These are phyloP conservation scores for Romanogobio albipinnatus DNA, from an alignment of 2,113 vertebrate genomes.

Conservation along the genomic window DNA sequence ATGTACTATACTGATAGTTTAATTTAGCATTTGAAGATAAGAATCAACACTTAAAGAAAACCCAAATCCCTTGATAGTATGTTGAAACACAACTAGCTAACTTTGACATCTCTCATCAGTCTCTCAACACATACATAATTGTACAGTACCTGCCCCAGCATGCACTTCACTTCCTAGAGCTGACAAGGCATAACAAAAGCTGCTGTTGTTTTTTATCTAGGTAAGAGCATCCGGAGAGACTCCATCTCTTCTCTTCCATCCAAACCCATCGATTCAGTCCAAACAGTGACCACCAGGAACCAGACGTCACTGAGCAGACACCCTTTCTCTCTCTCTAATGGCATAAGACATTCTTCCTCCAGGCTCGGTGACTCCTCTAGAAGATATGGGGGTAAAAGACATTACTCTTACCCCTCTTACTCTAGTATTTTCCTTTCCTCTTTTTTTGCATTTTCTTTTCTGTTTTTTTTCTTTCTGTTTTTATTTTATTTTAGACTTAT, in stretches of 20 bases:
- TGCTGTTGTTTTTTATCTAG: conserved; percentile 70
- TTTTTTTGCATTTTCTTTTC: background rate
- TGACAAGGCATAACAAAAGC: conserved; percentile 48
- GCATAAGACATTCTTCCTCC: conserved; percentile 64
- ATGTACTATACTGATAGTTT: too few relatives aligned
- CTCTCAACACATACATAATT: background rate
- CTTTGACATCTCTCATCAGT: background rate
- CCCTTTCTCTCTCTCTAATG: conserved; percentile 60
- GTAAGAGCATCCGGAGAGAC: conserved; percentile 62
- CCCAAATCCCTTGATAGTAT: too few relatives aligned
- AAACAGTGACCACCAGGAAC: conserved; percentile 55
- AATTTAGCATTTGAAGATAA: too few relatives aligned
- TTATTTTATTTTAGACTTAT: too few relatives aligned
- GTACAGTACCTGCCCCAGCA: background rate
- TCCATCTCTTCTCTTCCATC: conserved; percentile 53
- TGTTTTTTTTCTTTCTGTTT: background rate
- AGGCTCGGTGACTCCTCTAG: conserved; percentile 64
- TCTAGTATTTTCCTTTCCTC: background rate
- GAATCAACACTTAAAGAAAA: too few relatives aligned
- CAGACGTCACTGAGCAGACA: conserved; percentile 59
- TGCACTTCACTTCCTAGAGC: conserved; percentile 1
- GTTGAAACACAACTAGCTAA: background rate
- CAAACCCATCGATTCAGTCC: conserved; percentile 56
- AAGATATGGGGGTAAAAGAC: conserved; percentile 70
- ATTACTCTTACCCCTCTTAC: conserved; percentile 15